Conservation (phyloP, 2,888 invertebrate species). For the Frankliniella intonsa region DNA sequence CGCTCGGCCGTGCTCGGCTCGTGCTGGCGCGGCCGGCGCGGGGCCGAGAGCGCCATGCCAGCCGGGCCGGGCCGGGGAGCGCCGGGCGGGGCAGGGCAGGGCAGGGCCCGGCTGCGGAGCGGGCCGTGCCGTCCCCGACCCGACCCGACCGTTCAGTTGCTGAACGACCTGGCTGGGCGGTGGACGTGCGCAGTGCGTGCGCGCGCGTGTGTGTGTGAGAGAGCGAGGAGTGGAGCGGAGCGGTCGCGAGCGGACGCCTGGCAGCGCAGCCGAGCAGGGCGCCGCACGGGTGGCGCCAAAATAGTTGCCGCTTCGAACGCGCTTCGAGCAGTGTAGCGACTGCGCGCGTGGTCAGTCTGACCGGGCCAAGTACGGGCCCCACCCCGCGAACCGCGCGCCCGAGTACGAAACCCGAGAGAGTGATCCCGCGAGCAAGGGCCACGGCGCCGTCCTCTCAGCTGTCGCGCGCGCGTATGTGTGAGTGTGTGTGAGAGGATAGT, state of each 20-base stretch:
- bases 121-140: not conserved
- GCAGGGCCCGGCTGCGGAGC: no score
- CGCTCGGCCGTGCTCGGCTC: not conserved
- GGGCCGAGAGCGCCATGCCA: not conserved
- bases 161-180: not conserved
- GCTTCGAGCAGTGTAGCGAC: not conserved
- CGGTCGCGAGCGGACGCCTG: no score
- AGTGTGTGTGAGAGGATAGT: not conserved
- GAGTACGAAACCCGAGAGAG: not conserved
- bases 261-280: no score
- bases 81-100: no score
- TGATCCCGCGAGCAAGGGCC: not conserved
- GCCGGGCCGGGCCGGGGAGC: not conserved
- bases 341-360: not conserved
- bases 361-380: no score
- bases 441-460: not conserved
- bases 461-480: not conserved
- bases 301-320: not conserved
- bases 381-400: no score
- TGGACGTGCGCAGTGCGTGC: not conserved
- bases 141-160: not conserved
- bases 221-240: not conserved
- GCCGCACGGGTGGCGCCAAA: not conserved
- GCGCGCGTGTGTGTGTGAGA: not conserved
- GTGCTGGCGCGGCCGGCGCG: not conserved